Percentiles rank a stretch among this genome's conserved stretches.
phyloP scores from a whole-genome alignment of 2,113 vertebrate genomes.

The Entosphenus tridentatus region DNA sequence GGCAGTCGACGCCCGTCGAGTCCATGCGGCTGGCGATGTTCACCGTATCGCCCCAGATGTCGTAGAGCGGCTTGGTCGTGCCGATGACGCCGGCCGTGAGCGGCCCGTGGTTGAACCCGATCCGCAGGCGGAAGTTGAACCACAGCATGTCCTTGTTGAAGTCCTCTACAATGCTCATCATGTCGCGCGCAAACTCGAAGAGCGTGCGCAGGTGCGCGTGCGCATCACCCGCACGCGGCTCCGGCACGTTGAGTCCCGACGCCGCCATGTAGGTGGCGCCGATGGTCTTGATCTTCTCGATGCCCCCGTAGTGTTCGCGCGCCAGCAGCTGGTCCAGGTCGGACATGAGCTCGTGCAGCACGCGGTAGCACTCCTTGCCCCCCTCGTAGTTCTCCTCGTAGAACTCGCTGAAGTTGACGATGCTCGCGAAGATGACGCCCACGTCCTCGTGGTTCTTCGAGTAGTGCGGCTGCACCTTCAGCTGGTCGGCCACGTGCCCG shows the following conservation, averaged over 20 bases:
- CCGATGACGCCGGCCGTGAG: constrained; percentile 85
- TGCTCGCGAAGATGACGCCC: constrained; percentile 85
- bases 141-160: constrained; percentile 99
- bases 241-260: constrained; percentile 53
- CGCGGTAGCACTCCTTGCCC: constrained; percentile 86
- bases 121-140: constrained; percentile 81
- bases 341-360: constrained; percentile 81
- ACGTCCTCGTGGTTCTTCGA: constrained; percentile 90
- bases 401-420: constrained; percentile 96
- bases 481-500: constrained; percentile 77
- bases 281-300: constrained; percentile 99
- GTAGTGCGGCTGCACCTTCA: constrained; percentile 91
- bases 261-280: constrained; percentile 97
- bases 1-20: constrained; percentile 81
- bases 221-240: constrained; percentile 31
- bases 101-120: constrained; percentile 87
- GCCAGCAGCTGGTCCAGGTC: constrained; percentile 85
- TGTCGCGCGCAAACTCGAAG: constrained; percentile 89
- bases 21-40: constrained; percentile 98
- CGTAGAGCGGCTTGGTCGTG: constrained; percentile 85
- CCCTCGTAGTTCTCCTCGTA: constrained; percentile 96
- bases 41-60: constrained; percentile 97
- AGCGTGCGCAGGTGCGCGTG: constrained; percentile 50
- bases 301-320: constrained; percentile 37
- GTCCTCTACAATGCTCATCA: constrained; percentile 92